Evolutionary conservation across 2,888 invertebrate species (phyloP).

Genomic region (Ischnus inquisitorius): DNA sequence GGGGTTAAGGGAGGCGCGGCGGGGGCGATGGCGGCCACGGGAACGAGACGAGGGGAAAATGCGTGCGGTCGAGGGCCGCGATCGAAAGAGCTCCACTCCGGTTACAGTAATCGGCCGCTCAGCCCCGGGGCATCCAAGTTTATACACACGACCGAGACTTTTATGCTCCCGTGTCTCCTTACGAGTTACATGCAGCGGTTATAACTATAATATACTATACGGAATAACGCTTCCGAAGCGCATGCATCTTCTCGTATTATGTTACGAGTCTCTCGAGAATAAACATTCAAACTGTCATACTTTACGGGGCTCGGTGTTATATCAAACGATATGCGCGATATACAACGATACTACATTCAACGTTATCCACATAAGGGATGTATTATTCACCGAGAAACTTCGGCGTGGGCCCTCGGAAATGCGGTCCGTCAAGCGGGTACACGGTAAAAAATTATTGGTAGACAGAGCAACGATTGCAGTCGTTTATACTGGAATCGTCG

Average conservation of each 20-base stretch:
- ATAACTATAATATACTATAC: conserved; percentile 21
- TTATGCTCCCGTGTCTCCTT: conserved; percentile 63
- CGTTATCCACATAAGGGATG: conserved; percentile 3
- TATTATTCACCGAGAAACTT: conserved; percentile 25
- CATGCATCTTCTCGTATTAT: conserved; percentile 17
- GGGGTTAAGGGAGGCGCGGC: conserved; percentile 16
- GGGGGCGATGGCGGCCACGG: neutral
- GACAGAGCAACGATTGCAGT: no score
- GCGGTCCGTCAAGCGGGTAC: no score
- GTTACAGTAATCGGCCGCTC: conserved; percentile 50
- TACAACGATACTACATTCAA: no score
- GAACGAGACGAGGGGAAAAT: conserved; percentile 21
- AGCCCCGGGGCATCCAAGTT: neutral
- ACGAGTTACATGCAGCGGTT: conserved; percentile 27
- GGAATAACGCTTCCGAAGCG: neutral
- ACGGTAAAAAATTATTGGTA: no score
- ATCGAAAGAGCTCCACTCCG: conserved; percentile 32
- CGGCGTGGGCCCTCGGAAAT: no score
- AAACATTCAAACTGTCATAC: conserved; percentile 60
- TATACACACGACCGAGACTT: conserved; percentile 46
- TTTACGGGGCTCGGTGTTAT: conserved; percentile 11
- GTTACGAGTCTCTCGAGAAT: conserved; percentile 56
- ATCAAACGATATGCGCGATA: conserved; percentile 23
- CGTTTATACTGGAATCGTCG: no score
- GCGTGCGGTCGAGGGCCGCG: conserved; percentile 8